Percentiles rank a stretch among this genome's conserved stretches.
Evolutionary conservation across 2,797 vertebrate species (phyloP).

Genomic region (Channallabes apus): DNA sequence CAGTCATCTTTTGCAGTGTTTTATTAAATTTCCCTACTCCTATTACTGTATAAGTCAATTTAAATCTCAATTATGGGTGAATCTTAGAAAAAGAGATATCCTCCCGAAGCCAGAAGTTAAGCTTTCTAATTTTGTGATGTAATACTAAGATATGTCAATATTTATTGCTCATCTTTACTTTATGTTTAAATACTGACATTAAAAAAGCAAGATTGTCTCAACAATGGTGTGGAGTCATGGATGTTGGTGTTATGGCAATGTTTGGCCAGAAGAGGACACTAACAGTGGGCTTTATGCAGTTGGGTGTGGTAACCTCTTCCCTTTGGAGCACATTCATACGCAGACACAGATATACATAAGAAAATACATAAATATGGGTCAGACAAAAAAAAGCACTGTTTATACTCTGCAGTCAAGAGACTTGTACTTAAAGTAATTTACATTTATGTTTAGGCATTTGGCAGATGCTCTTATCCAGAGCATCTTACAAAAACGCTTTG

Average conservation of each 20-base stretch:
- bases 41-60: background rate
- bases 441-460: too few species aligned
- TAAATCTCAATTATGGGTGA: background rate
- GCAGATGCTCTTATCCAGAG: too few species aligned
- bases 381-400: background rate
- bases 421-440: background rate
- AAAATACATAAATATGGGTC: background rate
- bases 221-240: background rate
- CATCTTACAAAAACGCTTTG: background rate
- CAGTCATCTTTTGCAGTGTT: background rate
- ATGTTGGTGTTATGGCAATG: slow-evolving; percentile 23
- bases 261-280: slow-evolving; percentile 40
- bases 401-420: background rate
- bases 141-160: background rate
- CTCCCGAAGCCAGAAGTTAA: background rate
- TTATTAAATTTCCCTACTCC: background rate
- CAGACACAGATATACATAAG: background rate
- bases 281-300: background rate
- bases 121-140: background rate
- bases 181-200: slow-evolving; percentile 9
- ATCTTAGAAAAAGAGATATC: background rate
- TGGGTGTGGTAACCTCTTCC: slow-evolving; percentile 41
- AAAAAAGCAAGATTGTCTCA: background rate
- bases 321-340: background rate
- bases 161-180: slow-evolving; percentile 17